These are phyloP conservation scores for Conger conger DNA, from an alignment of 2,113 vertebrate species.

Conservation along the genomic window DNA sequence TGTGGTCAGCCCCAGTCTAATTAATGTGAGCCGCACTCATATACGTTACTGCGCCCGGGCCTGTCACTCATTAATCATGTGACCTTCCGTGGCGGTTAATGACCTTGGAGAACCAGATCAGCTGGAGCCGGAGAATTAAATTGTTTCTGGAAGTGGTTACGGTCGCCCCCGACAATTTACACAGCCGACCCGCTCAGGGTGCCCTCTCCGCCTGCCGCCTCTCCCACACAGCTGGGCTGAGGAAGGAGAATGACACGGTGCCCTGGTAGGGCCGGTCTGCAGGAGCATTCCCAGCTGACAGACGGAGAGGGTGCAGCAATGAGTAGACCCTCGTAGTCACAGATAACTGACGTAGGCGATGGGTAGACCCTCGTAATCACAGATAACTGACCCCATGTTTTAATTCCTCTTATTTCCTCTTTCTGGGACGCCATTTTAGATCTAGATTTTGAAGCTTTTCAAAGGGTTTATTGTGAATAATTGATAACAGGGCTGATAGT, in stretches of 20 bases:
- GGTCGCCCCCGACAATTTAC: slow-evolving; percentile 97
- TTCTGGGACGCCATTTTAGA: background rate
- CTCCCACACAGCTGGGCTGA: slow-evolving; percentile 20
- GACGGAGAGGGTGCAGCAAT: background rate
- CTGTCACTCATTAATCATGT: slow-evolving; percentile 99
- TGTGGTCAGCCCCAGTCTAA: slow-evolving; percentile 87
- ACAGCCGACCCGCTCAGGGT: slow-evolving; percentile 65
- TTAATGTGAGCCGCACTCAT: slow-evolving; percentile 90
- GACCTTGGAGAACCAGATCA: slow-evolving; percentile 99
- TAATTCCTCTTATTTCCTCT: background rate
- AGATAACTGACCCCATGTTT: background rate
- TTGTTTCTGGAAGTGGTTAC: slow-evolving; percentile 99
- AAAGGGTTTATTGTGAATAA: slow-evolving; percentile 29
- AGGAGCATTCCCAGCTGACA: slow-evolving; percentile 4
- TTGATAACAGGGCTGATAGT: slow-evolving; percentile 45
- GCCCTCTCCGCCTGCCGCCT: slow-evolving; percentile 51
- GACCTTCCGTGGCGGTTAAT: slow-evolving; percentile 99
- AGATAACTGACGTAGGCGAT: background rate
- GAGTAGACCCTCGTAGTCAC: background rate
- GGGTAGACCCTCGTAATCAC: background rate
- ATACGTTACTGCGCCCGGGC: slow-evolving; percentile 88
- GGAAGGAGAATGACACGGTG: background rate
- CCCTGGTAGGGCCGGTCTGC: no score
- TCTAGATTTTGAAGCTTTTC: slow-evolving; percentile 24
- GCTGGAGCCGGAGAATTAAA: slow-evolving; percentile 97